Percentiles rank a stretch among this genome's conserved stretches.
These are phyloP conservation scores for Apamea anceps DNA, from an alignment of 2,888 invertebrate genomes.

Conservation along the genomic window DNA sequence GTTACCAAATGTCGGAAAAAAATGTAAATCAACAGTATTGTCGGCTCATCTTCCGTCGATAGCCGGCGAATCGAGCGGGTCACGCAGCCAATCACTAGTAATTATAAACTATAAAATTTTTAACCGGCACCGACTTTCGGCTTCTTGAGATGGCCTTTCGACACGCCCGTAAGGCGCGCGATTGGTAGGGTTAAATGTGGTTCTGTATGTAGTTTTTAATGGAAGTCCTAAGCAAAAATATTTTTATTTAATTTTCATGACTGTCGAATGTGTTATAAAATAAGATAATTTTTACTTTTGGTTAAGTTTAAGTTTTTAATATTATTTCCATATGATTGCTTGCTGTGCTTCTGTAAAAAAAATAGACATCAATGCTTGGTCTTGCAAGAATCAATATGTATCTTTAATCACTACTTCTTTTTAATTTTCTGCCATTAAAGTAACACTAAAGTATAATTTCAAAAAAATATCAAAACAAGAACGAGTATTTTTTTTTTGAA, in stretches of 20 bases:
- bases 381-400: no score
- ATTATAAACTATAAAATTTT: slow-evolving; percentile 89
- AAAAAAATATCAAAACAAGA: background rate
- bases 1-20: slow-evolving; percentile 56
- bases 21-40: slow-evolving; percentile 67
- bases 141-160: slow-evolving; percentile 88
- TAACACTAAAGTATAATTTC: no score
- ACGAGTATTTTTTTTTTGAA: background rate
- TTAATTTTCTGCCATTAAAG: no score
- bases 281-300: background rate
- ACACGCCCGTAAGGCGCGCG: slow-evolving; percentile 76
- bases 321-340: background rate
- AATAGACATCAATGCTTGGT: background rate
- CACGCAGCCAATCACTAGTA: slow-evolving; percentile 86
- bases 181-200: slow-evolving; percentile 63
- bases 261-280: background rate
- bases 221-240: background rate
- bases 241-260: background rate
- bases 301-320: background rate
- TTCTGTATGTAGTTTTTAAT: slow-evolving; percentile 73
- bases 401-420: no score
- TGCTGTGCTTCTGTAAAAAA: background rate
- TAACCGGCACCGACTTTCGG: slow-evolving; percentile 84
- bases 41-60: slow-evolving; percentile 60
- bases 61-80: slow-evolving; percentile 79